These are phyloP conservation scores for Xyliphius kryptos DNA, from an alignment of 2,113 vertebrate species.

Conservation along the genomic window DNA sequence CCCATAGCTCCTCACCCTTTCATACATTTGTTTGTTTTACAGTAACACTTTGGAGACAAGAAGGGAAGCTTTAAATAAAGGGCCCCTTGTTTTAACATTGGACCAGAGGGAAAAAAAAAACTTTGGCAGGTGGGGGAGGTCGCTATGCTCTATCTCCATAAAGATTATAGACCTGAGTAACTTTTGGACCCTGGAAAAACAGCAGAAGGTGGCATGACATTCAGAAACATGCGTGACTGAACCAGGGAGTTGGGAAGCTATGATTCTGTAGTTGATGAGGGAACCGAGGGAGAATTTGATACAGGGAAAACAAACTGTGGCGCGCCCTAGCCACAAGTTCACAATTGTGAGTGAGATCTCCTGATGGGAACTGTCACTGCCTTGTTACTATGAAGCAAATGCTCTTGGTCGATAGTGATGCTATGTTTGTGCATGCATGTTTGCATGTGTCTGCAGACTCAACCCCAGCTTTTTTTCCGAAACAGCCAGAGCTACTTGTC, in stretches of 20 bases:
- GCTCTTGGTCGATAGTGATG: conserved; percentile 49
- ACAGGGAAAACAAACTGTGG: conserved; percentile 50
- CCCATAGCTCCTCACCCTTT: no score
- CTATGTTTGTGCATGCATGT: conserved; percentile 36
- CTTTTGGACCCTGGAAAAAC: no score
- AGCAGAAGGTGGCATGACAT: no score
- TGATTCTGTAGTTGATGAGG: conserved; percentile 38
- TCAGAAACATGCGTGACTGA: no score
- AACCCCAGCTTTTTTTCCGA: conserved; percentile 61
- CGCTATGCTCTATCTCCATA: no score
- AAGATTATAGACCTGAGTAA: no score
- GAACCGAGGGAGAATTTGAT: conserved; percentile 43
- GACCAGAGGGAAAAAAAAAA: no score
- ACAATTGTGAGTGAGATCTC: conserved; percentile 48
- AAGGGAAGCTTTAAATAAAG: no score
- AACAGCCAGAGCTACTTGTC: conserved; percentile 69
- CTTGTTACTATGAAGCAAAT: conserved; percentile 66
- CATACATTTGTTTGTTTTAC: no score
- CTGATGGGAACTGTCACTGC: conserved; percentile 68
- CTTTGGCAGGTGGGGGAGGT: no score
- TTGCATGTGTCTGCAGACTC: conserved; percentile 38
- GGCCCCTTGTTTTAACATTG: no score
- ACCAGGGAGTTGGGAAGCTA: conserved; percentile 52
- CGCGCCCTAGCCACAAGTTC: conserved; percentile 42
- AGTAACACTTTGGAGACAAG: no score